These are phyloP conservation scores for Nycticryphes semicollaris DNA, from an alignment of 2,113 vertebrate species.

Conservation along the genomic window DNA sequence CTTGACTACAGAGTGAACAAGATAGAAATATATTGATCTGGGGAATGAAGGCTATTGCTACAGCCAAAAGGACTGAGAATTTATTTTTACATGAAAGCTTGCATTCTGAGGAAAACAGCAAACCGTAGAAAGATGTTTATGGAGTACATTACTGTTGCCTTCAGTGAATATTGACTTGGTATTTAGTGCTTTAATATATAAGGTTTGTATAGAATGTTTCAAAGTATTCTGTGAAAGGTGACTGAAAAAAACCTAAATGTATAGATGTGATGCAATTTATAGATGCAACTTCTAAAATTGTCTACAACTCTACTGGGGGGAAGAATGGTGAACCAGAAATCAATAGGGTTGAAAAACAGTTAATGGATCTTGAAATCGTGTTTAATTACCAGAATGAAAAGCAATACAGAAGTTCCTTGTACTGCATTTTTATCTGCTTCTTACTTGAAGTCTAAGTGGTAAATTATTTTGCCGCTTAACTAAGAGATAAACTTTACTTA, in stretches of 20 bases:
- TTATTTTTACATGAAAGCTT: not conserved
- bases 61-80: not conserved
- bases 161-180: not conserved
- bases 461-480: not conserved
- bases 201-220: not conserved
- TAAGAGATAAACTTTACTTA: not conserved
- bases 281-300: not conserved
- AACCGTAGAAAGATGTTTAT: not conserved
- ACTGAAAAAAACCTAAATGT: not conserved
- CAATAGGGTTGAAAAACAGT: not conserved
- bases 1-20: not conserved
- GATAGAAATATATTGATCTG: not conserved
- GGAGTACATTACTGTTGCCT: not conserved
- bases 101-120: not conserved
- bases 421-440: not conserved
- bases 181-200: not conserved
- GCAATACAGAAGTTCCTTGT: not conserved
- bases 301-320: not conserved
- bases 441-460: not conserved
- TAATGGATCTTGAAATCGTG: not conserved
- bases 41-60: not conserved
- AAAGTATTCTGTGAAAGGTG: not conserved
- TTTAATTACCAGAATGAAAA: not conserved
- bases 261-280: not conserved
- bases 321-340: not conserved